Percentiles rank a stretch among this genome's conserved stretches.
phyloP scores from a whole-genome alignment of 2,888 invertebrate species.

The Athalia circularis region DNA sequence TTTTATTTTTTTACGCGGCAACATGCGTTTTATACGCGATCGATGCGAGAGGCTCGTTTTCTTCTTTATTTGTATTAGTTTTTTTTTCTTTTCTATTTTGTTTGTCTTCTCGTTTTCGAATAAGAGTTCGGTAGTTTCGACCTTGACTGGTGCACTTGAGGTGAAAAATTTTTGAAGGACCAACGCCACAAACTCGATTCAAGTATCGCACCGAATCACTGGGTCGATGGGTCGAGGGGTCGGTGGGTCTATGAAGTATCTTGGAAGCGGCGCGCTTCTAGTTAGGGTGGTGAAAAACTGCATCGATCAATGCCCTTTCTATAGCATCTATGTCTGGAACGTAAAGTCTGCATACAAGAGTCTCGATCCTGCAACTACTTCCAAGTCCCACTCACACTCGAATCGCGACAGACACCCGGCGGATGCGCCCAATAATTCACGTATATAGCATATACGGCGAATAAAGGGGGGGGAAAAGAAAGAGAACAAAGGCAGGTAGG shows the following conservation, averaged over 20 bases:
- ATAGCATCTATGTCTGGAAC: constrained; percentile 17
- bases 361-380: constrained; percentile 7
- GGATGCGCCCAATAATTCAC: too few species aligned
- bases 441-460: too few species aligned
- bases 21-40: not conserved
- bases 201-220: constrained; percentile 17
- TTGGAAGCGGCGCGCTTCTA: not conserved
- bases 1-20: not conserved
- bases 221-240: constrained; percentile 4
- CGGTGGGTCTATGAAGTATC: not conserved
- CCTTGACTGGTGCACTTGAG: constrained; percentile 24
- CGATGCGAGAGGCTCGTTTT: not conserved
- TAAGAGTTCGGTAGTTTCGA: not conserved
- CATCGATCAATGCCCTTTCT: constrained; percentile 42
- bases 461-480: too few species aligned
- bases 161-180: constrained; percentile 21
- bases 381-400: too few species aligned
- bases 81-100: not conserved
- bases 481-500: too few species aligned
- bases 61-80: not conserved
- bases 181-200: constrained; percentile 22
- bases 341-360: constrained; percentile 14
- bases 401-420: too few species aligned
- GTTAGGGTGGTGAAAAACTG: constrained; percentile 3
- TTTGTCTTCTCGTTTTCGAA: not conserved